Base-by-base conservation (phyloP, 2,888 invertebrate genomes). In the Drosophila dives region DNA sequence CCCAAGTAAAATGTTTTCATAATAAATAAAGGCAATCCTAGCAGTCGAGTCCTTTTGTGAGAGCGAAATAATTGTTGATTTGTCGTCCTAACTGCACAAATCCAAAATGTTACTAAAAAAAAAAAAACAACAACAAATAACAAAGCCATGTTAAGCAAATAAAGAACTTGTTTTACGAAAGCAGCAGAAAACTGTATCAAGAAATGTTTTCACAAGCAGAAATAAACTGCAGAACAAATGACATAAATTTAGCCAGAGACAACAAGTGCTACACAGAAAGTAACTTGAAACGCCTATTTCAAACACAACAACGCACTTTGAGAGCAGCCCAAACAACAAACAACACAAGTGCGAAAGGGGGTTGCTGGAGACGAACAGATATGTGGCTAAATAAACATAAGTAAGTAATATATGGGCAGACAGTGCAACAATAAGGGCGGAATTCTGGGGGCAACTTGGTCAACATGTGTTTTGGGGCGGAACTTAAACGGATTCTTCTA, bases 111-210 rank as follows among this genome's bases (percentile, higher is more conserved):
- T 23, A 34, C n/a, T 23, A n/a, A 29, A 38, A 51, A 48, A 50
- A 29, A 34, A 8, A 49, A 38, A 40, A 48, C 51, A 23, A 32
- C 17, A 36, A 42, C 69, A 64, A 67, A 74, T 56, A 77, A 74
- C 54, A 77, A 74, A 68, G 71, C 77, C 75, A 59, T 84, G 89
- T 86, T 72, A 71, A 77, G 80, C 87, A 89, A 89, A 84, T 83
- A 84, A 80, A 75, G 63, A 71, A 67, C 72, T 79, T 77, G 89
- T 83, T 67, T 69, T 70, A 64, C 50, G 50, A 40, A 54, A 63
- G 63, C 26, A 53, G 32, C 20, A 38, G 60, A 61, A 65, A 45
- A 64, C 23, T 62, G 61, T 49, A 66, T 55, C 54, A 58, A 56
- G 26, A 64, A 51, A 66, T 58, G 61, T 61, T 62, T 55, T 58